Conservation (phyloP, 2,888 invertebrate genomes). For the Andrena dorsata region DNA sequence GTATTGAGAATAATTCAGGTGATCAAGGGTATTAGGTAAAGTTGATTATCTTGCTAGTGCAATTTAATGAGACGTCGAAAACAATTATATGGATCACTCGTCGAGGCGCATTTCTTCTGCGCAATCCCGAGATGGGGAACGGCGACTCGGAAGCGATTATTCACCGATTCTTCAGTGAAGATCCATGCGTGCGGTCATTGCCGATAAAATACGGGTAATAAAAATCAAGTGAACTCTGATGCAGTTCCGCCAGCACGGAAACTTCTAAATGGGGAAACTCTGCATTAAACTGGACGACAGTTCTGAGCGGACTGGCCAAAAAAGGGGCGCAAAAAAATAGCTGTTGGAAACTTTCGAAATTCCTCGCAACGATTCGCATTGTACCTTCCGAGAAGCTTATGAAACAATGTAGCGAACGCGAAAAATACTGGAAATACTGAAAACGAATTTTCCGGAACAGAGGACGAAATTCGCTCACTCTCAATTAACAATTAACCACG, state of each 20-base stretch:
- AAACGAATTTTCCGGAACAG: not conserved
- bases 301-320: constrained; percentile 6
- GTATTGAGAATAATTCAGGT: no score
- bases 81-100: constrained; percentile 26
- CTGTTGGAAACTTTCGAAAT: constrained; percentile 44
- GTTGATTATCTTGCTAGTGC: constrained; percentile 21
- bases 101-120: not conserved
- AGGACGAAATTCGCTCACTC: not conserved
- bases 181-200: constrained; percentile 61
- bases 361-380: constrained; percentile 38
- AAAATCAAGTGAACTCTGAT: constrained; percentile 52
- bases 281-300: constrained; percentile 45
- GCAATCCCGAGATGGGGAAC: not conserved
- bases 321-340: not conserved
- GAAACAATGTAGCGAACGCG: not conserved
- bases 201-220: constrained; percentile 64
- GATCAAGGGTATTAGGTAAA: not conserved
- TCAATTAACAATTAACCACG: not conserved
- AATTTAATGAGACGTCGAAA: constrained; percentile 33
- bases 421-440: not conserved
- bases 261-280: constrained; percentile 62
- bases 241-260: constrained; percentile 46
- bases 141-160: constrained; percentile 41
- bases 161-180: constrained; percentile 50
- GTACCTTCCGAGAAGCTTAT: constrained; percentile 14